Conservation (phyloP, 2,888 invertebrate genomes). For the Trissolcus brochymenae region DNA sequence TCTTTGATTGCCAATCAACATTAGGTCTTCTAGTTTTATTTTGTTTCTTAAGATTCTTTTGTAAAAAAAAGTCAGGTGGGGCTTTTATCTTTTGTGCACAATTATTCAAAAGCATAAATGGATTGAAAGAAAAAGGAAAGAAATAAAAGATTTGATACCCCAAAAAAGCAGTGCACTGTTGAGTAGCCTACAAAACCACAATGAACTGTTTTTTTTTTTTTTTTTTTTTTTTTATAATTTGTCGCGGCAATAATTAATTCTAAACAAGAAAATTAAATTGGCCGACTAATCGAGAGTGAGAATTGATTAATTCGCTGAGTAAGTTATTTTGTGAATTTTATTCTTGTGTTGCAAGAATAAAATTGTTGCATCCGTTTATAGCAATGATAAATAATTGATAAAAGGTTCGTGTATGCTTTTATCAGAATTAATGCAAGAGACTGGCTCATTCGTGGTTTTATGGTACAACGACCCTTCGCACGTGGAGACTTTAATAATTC, state of each 20-base stretch:
- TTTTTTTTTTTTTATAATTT: too few species aligned
- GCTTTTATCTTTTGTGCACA: too few species aligned
- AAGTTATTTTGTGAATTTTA: too few species aligned
- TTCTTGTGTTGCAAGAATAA: not conserved
- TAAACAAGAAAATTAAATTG: too few species aligned
- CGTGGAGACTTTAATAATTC: conserved; percentile 63
- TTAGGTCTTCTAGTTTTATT: conserved; percentile 11
- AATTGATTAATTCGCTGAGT: too few species aligned
- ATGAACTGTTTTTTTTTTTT: conserved; percentile 19
- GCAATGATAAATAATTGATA: conserved; percentile 48
- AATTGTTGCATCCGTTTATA: conserved; percentile 9
- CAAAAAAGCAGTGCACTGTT: conserved; percentile 21
- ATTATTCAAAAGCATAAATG: too few species aligned
- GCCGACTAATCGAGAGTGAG: too few species aligned
- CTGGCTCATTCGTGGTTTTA: conserved; percentile 57
- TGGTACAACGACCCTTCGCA: conserved; percentile 52
- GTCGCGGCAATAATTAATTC: too few species aligned
- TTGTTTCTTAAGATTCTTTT: conserved; percentile 15
- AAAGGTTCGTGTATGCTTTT: conserved; percentile 37
- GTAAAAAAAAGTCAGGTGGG: not conserved
- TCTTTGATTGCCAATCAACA: conserved; percentile 43
- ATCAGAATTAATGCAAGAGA: conserved; percentile 48
- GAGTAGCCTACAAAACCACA: conserved; percentile 46
- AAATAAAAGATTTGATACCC: too few species aligned
- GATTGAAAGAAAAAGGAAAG: too few species aligned